Percentiles rank a stretch among this genome's conserved stretches.
Conservation (phyloP, 2,888 invertebrate species). For the Eristalinus sepulchralis region DNA sequence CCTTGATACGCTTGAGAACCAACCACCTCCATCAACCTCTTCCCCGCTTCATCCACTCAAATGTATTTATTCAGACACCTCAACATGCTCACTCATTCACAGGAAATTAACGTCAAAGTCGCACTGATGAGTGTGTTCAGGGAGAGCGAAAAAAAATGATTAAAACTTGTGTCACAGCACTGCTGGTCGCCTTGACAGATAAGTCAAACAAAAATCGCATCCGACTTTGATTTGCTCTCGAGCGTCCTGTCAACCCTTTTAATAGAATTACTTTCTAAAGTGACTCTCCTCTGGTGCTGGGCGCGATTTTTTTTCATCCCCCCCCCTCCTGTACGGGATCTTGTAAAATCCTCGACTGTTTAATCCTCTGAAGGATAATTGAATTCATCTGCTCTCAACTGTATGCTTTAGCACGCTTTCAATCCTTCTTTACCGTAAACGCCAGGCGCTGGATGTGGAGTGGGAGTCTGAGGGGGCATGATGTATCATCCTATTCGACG, state of each 20-base stretch:
- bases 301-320: neutral
- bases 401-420: constrained; percentile 22
- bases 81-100: neutral
- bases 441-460: neutral
- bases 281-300: neutral
- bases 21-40: neutral
- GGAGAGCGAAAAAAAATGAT: neutral
- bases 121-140: neutral
- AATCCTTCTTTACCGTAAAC: neutral
- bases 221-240: constrained; percentile 5
- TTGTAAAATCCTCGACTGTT: constrained; percentile 3
- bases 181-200: neutral
- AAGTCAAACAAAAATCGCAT: neutral
- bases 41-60: neutral
- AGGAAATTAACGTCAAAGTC: neutral
- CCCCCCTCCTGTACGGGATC: neutral
- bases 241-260: constrained; percentile 7
- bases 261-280: constrained; percentile 3
- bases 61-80: neutral
- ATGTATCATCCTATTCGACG: neutral
- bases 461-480: neutral
- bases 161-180: neutral
- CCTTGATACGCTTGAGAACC: neutral
- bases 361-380: constrained; percentile 43
- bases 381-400: constrained; percentile 40